Evolutionary conservation across 2,113 vertebrate species (phyloP), one percentile per base, ranked within the genome.

Genomic region (Clarias magur): DNA sequence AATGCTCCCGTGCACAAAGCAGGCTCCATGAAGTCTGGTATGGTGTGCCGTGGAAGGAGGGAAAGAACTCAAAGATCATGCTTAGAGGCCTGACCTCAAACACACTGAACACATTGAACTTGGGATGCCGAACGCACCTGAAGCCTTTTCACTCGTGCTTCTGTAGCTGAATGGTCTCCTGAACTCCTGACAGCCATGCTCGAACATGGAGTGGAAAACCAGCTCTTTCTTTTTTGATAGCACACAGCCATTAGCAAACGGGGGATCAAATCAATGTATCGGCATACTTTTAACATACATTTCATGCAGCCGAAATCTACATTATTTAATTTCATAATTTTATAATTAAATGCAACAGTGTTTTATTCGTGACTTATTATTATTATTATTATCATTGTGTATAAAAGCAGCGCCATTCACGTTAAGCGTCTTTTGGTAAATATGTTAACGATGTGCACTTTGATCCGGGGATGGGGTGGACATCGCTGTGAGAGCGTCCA

Each of bases 401-500:
- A 27, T 30, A 16, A 79, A 27, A 79, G 75, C 54, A 57, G 76
- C 70, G 27, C 34, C 42, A 25, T 15, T 78, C 7, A 53, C 7
- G 13, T 34, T 9, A n/a, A n/a, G 25, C 11, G 27, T 9, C 34
- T 85, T 75, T 48, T n/a, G 48, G 17, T 27, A 38, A 76, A 62
- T 59, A 72, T 23, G 67, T 34, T 54, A 57, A 54, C n/a, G 10
- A 79, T 27, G 56, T 6, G 4, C n/a, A 38, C 84, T 56, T 80
- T 76, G 80, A 27, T 80, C 81, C 42, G 25, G 70, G 23, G 30
- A 54, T 27, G 30, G 60, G 23, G 34, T 25, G 60, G 80, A 79
- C 62, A 16, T 62, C 17, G 70, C 73, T 63, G 68, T 54, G 72
- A 80, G 82, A 88, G 83, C 86, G 85, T 88, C 84, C 73, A 88